These are phyloP conservation scores for Channallabes apus DNA, from an alignment of 2,797 vertebrate species.

Conservation along the genomic window DNA sequence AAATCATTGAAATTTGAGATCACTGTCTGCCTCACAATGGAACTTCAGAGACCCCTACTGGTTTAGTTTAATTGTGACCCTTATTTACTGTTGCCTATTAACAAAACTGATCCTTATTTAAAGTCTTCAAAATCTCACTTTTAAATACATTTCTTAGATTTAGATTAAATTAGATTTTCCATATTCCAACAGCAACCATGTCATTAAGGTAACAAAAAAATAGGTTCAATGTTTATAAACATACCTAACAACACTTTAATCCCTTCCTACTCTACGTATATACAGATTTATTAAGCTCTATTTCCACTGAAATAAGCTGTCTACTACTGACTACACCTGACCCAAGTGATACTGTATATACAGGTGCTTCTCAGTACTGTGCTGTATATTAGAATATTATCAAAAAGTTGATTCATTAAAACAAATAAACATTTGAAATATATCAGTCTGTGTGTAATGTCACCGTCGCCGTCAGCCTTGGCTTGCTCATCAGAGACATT, in stretches of 20 bases:
- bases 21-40: background rate
- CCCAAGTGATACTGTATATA: background rate
- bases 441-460: too few species aligned
- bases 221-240: background rate
- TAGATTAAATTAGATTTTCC: background rate
- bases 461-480: too few species aligned
- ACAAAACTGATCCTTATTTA: background rate
- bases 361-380: too few species aligned
- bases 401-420: too few species aligned
- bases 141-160: background rate
- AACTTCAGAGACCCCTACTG: constrained; percentile 14
- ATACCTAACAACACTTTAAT: background rate
- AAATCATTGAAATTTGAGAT: background rate
- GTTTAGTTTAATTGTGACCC: background rate
- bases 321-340: background rate
- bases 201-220: background rate
- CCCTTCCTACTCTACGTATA: background rate
- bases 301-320: background rate
- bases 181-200: too few species aligned
- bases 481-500: too few species aligned
- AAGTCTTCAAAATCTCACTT: background rate
- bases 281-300: background rate
- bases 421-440: too few species aligned
- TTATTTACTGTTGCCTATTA: background rate
- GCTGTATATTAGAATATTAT: too few species aligned